A percentile compares a stretch with the other conserved stretches of the same genome.
Evolutionary conservation across 2,888 invertebrate genomes (phyloP).

Genomic region (Psococerastis gibbosa): DNA sequence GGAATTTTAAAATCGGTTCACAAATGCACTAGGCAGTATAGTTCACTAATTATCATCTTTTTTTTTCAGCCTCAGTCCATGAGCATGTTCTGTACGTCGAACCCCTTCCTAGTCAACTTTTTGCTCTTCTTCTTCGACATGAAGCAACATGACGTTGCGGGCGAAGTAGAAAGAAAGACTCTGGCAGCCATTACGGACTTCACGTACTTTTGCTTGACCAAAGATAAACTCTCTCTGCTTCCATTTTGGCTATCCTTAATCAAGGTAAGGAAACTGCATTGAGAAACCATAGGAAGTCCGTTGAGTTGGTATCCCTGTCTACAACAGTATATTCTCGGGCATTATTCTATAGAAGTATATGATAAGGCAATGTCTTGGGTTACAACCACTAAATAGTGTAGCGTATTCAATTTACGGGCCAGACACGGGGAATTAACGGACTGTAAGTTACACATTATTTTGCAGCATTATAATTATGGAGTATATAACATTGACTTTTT

Average conservation of each 20-base stretch:
- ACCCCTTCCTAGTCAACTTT: slow-evolving; percentile 48
- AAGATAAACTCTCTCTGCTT: slow-evolving; percentile 56
- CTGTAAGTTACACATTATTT: no score
- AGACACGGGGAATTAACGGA: no score
- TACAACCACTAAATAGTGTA: no score
- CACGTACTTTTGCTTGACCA: slow-evolving; percentile 61
- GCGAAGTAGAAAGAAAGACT: slow-evolving; percentile 23
- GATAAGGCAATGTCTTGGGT: no score
- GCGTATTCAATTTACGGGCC: no score
- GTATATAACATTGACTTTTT: no score
- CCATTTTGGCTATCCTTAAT: slow-evolving; percentile 50
- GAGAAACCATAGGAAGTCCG: neutral
- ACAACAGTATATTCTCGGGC: neutral
- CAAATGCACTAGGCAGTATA: no score
- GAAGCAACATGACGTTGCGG: slow-evolving; percentile 12
- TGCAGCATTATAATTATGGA: no score
- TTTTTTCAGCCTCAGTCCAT: slow-evolving; percentile 35
- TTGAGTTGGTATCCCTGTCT: slow-evolving; percentile 1
- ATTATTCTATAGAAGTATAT: no score
- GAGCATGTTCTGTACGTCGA: slow-evolving; percentile 55
- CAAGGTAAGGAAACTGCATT: slow-evolving; percentile 42
- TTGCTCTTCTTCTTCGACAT: slow-evolving; percentile 41
- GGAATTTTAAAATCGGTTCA: no score
- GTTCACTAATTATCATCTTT: no score
- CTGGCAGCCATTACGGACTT: slow-evolving; percentile 43